Base-by-base conservation (phyloP, 1,140 invertebrate species). In the Brachionus sp. region DNA sequence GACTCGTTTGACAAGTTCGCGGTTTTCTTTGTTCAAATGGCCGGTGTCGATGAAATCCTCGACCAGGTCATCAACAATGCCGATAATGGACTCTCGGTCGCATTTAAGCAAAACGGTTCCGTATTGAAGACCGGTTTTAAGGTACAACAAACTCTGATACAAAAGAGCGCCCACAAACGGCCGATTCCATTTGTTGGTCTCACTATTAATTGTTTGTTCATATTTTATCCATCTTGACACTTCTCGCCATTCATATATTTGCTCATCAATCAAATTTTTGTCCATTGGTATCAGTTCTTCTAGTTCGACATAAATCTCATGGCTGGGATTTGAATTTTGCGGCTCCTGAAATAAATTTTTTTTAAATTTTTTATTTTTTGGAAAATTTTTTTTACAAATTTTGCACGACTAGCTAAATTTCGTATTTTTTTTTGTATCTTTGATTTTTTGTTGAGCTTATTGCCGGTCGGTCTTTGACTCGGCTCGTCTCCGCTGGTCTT, bases 141-240 rank as follows among this genome's bases (percentile, higher is more conserved):
- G 66, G 33, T 82, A 66, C 5, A 82, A 5, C 10, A 82, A 23
- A 50, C 80, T 82, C 39, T 82, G 80, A 62, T 66, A 68, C 7
- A 66, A 9, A 2, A 82, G 39, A 62, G 57, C 57, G 35, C 80
- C 80, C 1, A 70, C 80, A 23, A 37, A 66, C 35, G 80, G 80
- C 19, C 39, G 46, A 35, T 42, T 62, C 77, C 77, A 80, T n/a
- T 62, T 80, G 37, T 80, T 80, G 3, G 77, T 80, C 39, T 80
- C 77, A 12, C 7, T 19, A 25, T 80, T 50, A 13, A 80, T 42
- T 62, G 77, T 62, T 66, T 80, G 77, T 29, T 80, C 77, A 13
- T 80, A 80, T 25, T 80, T 80, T 80, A 80, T 80, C 77, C 77
- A 80, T 66, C 77, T 80, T 3, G 77, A 57, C 10, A 80, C 77